Base-by-base conservation (phyloP, 2,113 vertebrate species). In the Calidris pugnax region DNA sequence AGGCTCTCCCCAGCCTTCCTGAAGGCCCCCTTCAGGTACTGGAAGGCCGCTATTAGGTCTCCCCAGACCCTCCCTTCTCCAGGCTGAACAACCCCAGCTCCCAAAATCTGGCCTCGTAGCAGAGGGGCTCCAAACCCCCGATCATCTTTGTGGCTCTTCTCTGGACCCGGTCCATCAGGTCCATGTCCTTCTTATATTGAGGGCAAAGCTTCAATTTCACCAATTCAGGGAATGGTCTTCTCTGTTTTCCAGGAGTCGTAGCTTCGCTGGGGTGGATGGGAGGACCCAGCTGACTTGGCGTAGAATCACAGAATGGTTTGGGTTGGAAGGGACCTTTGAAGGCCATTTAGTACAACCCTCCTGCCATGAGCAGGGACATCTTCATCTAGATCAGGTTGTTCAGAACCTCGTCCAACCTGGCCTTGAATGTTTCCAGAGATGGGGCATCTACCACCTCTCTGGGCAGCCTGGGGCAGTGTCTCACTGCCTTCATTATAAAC, bases 381-480 rank as follows among this genome's bases (percentile, higher is more conserved):
- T 71, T 7, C 47, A 12, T 10, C 37, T 4, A 4, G 4, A 13
- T 5, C 35, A 43, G 13, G 13, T 5, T 51, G 27, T 56, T 72
- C 56, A 69, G 21, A 63, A 47, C 14, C n/a, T n/a, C 3, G 0
- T 23, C 30, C 90, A 74, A 0, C 59, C 10, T 78, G 41, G 1
- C 37, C 47, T 71, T 4, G 22, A 2, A 13, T 4, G 6, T 35
- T 64, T 5, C 24, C 64, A 82, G 82, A 33, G 66, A 82, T 59
- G 74, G 39, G 14, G 21, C 50, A 43, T 17, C 45, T 1, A 2
- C 56, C 20, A 18, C 16, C 57, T 4, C 41, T 62, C 69, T 18
- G n/a, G 62, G 22, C 2, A 86, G 1, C 41, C n/a, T n/a, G 15
- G 4, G 7, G 17, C 73, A 33, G 27, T 1, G 4, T 2, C 3